phyloP scores from a whole-genome alignment of 2,888 invertebrate genomes.

The Halictus ligatus region DNA sequence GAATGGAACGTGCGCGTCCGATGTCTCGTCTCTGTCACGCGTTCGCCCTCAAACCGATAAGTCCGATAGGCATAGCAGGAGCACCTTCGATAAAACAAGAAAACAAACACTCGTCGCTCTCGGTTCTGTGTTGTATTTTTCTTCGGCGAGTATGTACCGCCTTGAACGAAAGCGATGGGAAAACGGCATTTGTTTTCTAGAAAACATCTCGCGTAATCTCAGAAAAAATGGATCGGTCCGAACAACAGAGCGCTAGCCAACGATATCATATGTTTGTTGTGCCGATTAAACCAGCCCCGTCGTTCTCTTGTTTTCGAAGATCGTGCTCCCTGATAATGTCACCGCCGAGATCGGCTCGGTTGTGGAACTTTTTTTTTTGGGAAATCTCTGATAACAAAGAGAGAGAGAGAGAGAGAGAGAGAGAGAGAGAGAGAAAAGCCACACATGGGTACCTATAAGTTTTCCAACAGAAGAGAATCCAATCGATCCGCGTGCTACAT shows the following conservation, averaged over 20 bases:
- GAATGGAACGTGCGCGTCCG: neutral
- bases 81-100: neutral
- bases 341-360: neutral
- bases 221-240: slow-evolving; percentile 19
- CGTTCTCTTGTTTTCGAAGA: slow-evolving; percentile 53
- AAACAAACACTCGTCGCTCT: neutral
- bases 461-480: neutral
- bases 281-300: slow-evolving; percentile 27
- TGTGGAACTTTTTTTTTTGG: slow-evolving; percentile 34
- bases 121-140: neutral
- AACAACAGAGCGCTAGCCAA: slow-evolving; percentile 10
- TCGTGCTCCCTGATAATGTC: slow-evolving; percentile 38
- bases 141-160: neutral
- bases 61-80: neutral
- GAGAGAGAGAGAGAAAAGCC: neutral
- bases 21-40: neutral
- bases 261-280: slow-evolving; percentile 54
- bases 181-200: neutral
- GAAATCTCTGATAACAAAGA: neutral
- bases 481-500: neutral
- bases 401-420: no score
- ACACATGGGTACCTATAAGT: neutral
- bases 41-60: neutral
- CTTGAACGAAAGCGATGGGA: neutral
- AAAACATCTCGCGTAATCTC: slow-evolving; percentile 16